Conservation (phyloP, 2,113 vertebrate species). For the Pogona vitticeps region DNA sequence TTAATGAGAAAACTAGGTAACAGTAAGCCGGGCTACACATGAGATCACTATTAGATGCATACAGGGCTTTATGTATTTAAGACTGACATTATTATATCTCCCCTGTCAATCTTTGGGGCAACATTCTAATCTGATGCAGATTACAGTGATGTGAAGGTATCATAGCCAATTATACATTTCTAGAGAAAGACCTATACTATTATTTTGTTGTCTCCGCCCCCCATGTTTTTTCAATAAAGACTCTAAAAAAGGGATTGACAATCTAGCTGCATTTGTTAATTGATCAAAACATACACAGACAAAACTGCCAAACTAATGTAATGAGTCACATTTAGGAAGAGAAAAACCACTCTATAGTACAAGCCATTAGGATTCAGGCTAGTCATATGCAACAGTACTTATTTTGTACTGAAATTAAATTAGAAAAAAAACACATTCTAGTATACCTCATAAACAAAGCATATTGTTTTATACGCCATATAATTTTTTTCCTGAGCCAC, state of each 20-base stretch:
- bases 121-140: no score
- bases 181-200: no score
- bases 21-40: background rate
- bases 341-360: background rate
- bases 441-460: slow-evolving; percentile 8
- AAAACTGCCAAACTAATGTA: background rate
- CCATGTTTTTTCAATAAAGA: no score
- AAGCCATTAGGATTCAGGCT: background rate
- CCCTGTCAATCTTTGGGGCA: no score
- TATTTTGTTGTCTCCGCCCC: no score
- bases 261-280: background rate
- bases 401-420: background rate
- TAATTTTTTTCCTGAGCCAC: background rate
- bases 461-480: background rate
- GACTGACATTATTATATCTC: background rate
- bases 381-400: background rate
- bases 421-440: background rate
- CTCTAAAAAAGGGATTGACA: background rate
- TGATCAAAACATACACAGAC: background rate
- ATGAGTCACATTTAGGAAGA: background rate
- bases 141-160: no score
- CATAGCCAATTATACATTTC: no score
- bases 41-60: background rate
- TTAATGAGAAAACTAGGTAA: background rate
- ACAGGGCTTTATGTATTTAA: background rate